These are phyloP conservation scores for Calliphora vomitoria DNA, from an alignment of 2,888 invertebrate genomes.

Conservation along the genomic window DNA sequence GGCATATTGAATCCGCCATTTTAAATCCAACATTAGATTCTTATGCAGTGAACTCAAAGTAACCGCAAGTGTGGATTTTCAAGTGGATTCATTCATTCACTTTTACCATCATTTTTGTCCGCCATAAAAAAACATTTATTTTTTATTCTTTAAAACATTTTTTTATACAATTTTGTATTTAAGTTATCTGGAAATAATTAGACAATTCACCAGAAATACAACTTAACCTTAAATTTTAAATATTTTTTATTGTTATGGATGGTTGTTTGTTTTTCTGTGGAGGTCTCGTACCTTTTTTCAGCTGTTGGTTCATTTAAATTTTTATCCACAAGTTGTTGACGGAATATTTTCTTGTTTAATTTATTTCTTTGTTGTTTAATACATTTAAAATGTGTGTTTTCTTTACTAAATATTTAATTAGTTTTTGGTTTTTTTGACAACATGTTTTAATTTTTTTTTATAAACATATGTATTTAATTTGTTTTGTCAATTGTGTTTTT, in stretches of 20 bases:
- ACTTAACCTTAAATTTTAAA: too few species aligned
- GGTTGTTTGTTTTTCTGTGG: not conserved
- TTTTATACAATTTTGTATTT: too few species aligned
- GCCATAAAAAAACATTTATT: too few species aligned
- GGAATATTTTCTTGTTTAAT: not conserved
- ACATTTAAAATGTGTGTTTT: not conserved
- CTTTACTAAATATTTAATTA: constrained; percentile 3
- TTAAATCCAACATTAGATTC: too few species aligned
- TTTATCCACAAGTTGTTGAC: not conserved
- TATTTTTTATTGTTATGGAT: not conserved
- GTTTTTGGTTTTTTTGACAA: not conserved
- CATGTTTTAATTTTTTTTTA: not conserved
- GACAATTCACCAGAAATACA: too few species aligned
- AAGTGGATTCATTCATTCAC: too few species aligned
- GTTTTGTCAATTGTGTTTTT: not conserved
- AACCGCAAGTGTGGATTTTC: too few species aligned
- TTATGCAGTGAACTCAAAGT: too few species aligned
- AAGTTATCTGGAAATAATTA: too few species aligned
- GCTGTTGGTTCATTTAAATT: constrained; percentile 5
- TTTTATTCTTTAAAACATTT: too few species aligned
- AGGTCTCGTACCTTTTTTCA: constrained; percentile 8
- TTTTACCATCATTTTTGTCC: too few species aligned
- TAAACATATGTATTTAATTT: not conserved
- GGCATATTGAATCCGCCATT: too few species aligned
- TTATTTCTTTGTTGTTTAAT: not conserved